Base-by-base conservation (phyloP, 2,888 invertebrate genomes). In the Temnothorax ravouxi region DNA sequence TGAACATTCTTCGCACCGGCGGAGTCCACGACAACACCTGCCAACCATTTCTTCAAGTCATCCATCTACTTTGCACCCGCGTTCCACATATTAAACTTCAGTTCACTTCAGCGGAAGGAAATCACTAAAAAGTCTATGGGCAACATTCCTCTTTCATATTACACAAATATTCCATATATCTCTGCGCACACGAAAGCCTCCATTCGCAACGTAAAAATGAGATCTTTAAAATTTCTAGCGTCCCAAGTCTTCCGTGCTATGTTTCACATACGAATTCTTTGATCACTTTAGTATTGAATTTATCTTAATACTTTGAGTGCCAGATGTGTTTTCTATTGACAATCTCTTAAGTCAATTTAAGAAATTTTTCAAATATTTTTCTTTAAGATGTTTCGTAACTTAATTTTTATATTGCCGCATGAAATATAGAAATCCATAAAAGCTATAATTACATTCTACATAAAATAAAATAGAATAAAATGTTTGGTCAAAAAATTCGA, bases 61-160 rank as follows among this genome's bases (percentile, higher is more conserved):
- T 81, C 81, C 75, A 81, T 81, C 81, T 76, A 80, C 59, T 64
- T 80, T 59, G 72, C 62, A 21, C 38, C 15, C 50, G 34, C 76
- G 67, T 77, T 79, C 80, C 79, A 41, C 50, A 85, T 74, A 80
- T 59, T 82, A 88, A 88, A 88, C 81, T 88, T 88, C 77, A 83
- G 86, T 81, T 88, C 61, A 34, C 61, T 50, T 81, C 21, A 13
- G 21, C 62, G 52, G 76, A 59, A 75, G 76, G 52, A 81, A 81
- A 81, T 54, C 81, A 29, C 29, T 52, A 21, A 64, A 80, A 80
- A 50, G 15, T 80, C 69, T 34, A 59, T 29, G 56, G 34, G 69
- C 25, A 56, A 56, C 72, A 59, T 71, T 34, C 47, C 34, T 69
- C 41, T 38, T n/a, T 41, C 8, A 38, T 59, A 56, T 59, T 71